phyloP scores from a whole-genome alignment of 2,888 invertebrate species.

The Eristalis arbustorum region DNA sequence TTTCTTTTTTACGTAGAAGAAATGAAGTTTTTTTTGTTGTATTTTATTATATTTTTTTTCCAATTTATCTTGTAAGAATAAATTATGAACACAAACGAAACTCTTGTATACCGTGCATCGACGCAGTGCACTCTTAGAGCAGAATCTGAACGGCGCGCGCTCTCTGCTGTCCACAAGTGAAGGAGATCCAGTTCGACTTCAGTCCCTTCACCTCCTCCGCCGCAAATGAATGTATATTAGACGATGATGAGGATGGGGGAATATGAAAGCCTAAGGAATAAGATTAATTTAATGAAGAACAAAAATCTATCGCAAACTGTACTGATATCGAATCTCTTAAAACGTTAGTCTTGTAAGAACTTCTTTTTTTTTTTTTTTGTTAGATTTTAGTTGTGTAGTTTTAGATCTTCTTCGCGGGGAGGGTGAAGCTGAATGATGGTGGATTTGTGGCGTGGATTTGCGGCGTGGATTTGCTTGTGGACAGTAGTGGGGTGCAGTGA shows the following conservation, averaged over 20 bases:
- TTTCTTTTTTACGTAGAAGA: slow-evolving; percentile 13
- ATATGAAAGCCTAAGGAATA: slow-evolving; percentile 14
- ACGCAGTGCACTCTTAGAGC: neutral
- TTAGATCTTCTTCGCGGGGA: neutral
- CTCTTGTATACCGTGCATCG: slow-evolving; percentile 5
- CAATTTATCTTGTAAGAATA: slow-evolving; percentile 35
- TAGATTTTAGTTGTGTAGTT: slow-evolving; percentile 30
- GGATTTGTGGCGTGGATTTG: neutral
- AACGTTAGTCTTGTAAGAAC: slow-evolving; percentile 42
- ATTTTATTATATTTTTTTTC: slow-evolving; percentile 7
- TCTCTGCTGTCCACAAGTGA: slow-evolving; percentile 59
- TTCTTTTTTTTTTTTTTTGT: slow-evolving; percentile 3
- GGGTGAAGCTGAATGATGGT: neutral
- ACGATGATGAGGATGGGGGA: slow-evolving; percentile 21
- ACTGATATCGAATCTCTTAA: slow-evolving; percentile 70
- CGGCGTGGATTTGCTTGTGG: slow-evolving; percentile 53
- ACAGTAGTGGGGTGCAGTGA: slow-evolving; percentile 11
- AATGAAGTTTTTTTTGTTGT: slow-evolving; percentile 44
- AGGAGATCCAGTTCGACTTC: slow-evolving; percentile 10
- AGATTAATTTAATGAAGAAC: slow-evolving; percentile 6
- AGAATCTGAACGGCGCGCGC: neutral
- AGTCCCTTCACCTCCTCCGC: neutral
- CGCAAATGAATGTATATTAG: slow-evolving; percentile 1
- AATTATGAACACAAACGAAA: slow-evolving; percentile 28
- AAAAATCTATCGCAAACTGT: slow-evolving; percentile 57